A percentile compares a stretch with the other conserved stretches of the same genome.
These are phyloP conservation scores for Alentia gelatinosa DNA, from an alignment of 2,888 invertebrate genomes.

Conservation along the genomic window DNA sequence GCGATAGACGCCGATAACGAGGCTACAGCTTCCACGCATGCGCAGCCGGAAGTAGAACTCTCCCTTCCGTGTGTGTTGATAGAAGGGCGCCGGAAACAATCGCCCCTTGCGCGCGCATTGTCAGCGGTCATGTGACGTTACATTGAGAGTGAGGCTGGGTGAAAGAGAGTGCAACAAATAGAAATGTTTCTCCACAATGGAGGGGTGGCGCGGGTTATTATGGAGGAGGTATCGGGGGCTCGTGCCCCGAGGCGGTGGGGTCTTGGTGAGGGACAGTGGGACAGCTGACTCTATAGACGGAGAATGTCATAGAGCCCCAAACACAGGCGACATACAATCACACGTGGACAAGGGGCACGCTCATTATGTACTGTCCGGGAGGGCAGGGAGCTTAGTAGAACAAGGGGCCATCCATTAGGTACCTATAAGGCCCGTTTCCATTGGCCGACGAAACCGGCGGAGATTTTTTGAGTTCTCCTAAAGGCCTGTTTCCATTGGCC, in stretches of 20 bases:
- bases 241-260: not conserved
- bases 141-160: not conserved
- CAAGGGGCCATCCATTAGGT: not conserved
- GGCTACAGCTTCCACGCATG: not conserved
- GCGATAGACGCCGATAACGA: not conserved
- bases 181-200: not conserved
- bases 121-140: slow-evolving; percentile 26
- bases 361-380: too few relatives aligned
- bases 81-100: not conserved
- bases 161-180: slow-evolving; percentile 4
- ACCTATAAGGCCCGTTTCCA: too few relatives aligned
- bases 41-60: not conserved
- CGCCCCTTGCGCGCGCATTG: not conserved
- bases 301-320: not conserved
- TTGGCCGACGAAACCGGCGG: too few relatives aligned
- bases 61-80: not conserved
- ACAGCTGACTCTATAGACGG: not conserved
- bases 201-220: not conserved
- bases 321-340: too few relatives aligned
- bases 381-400: too few relatives aligned
- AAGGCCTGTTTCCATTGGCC: too few relatives aligned
- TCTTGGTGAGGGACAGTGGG: not conserved
- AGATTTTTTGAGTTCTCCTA: too few relatives aligned
- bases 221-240: not conserved
- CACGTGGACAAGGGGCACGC: not conserved